Base-by-base conservation (phyloP, 2,888 invertebrate genomes). In the Eumerus sabulonum region DNA sequence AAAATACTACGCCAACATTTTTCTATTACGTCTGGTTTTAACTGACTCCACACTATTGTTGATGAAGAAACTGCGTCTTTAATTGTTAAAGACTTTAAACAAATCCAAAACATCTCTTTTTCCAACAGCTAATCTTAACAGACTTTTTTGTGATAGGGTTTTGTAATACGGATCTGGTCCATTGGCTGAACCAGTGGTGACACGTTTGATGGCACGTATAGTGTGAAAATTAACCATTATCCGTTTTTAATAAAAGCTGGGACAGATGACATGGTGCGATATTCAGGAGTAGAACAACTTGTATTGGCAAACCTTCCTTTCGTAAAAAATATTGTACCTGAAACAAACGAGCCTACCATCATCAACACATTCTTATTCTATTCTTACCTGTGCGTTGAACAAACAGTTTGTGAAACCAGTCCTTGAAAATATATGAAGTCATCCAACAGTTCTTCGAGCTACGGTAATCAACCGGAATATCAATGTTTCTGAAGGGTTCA, bases 381-480 rank as follows among this genome's bases (percentile, higher is more conserved):
- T 27, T 27, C 27, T 27, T 27, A 27, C 27, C 27, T 27, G 27
- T n/a, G n/a, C n/a, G n/a, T n/a, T n/a, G 18, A n/a, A 50, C 40
- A 19, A 60, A 60, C 9, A 48, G 16, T 36, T 60, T 63, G 13
- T 45, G 40, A 50, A 63, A 44, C 27, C 16, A 45, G 1, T 42
- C 44, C 35, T 53, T 53, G 3, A 62, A 50, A 62, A 62, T 51
- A 50, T 62, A 50, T 40, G 63, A 16, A 63, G 44, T 53, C 36
- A 63, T 63, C 53, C 51, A 63, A 9, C 42, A 27, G 19, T 60
- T 50, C 35, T 60, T 50, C 3, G 42, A 50, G 18, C 44, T 50
- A 38, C 14, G 50, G 19, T 62, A 62, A 50, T 51, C 50, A 50
- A 50, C 54, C 16, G 35, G 53, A 35, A 54, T 64, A 16, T 53